Percentiles rank a stretch among this genome's conserved stretches.
These are phyloP conservation scores for Acrobasis repandana DNA, from an alignment of 2,888 invertebrate genomes.

Conservation along the genomic window DNA sequence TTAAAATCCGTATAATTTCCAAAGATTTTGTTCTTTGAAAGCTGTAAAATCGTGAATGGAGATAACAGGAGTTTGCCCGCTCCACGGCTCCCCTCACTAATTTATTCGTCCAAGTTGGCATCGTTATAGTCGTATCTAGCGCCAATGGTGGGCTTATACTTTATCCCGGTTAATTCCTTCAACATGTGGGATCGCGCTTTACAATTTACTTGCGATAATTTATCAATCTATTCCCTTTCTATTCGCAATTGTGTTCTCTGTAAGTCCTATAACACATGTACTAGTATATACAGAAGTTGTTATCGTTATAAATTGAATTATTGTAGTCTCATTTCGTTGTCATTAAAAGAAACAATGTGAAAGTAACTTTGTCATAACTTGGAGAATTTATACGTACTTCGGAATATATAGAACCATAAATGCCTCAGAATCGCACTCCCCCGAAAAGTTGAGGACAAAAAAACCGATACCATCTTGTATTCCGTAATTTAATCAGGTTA, in stretches of 20 bases:
- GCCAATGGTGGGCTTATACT: slow-evolving; percentile 58
- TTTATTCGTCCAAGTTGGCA: slow-evolving; percentile 69
- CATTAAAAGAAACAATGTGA: slow-evolving; percentile 9
- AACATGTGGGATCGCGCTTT: slow-evolving; percentile 52
- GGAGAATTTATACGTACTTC: background rate
- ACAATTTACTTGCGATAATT: slow-evolving; percentile 48
- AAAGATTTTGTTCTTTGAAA: slow-evolving; percentile 54
- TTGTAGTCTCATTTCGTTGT: background rate
- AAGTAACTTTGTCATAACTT: background rate
- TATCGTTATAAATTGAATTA: background rate
- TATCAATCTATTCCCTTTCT: slow-evolving; percentile 41
- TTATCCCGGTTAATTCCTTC: slow-evolving; percentile 55
- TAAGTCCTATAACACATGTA: background rate
- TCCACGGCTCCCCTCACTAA: slow-evolving; percentile 56
- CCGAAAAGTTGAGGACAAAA: slow-evolving; percentile 9
- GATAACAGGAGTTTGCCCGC: slow-evolving; percentile 60
- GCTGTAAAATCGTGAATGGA: slow-evolving; percentile 61
- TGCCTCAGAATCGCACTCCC: background rate
- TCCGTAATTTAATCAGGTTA: slow-evolving; percentile 16
- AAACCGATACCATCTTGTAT: slow-evolving; percentile 3
- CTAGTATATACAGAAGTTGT: too few species aligned
- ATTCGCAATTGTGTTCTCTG: background rate
- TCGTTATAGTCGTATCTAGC: slow-evolving; percentile 59
- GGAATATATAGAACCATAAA: slow-evolving; percentile 5
- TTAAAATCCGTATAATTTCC: slow-evolving; percentile 54